Evolutionary conservation across 2,113 vertebrate genomes (phyloP).

Genomic region (Carassius carassius): DNA sequence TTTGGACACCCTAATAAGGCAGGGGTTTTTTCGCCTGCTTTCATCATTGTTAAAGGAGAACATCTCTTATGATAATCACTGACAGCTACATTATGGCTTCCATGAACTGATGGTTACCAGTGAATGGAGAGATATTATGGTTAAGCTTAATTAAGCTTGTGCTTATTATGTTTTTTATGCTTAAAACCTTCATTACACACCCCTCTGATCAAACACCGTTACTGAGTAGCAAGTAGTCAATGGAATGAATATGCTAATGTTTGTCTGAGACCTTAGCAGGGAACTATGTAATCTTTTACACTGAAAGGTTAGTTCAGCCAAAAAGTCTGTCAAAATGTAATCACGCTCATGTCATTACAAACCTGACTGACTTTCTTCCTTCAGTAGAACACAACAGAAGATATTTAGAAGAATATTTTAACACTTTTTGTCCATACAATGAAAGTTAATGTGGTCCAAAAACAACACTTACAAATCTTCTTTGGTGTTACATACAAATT

Average conservation of each 20-base stretch:
- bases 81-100: slow-evolving; percentile 51
- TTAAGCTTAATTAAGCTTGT: slow-evolving; percentile 48
- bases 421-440: neutral
- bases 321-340: neutral
- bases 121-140: slow-evolving; percentile 35
- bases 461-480: neutral
- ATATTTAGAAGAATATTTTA: neutral
- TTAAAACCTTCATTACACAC: slow-evolving; percentile 29
- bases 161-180: slow-evolving; percentile 32
- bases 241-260: slow-evolving; percentile 43
- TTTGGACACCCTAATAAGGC: slow-evolving; percentile 49
- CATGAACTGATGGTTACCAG: slow-evolving; percentile 32
- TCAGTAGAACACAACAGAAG: neutral
- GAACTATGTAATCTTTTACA: neutral
- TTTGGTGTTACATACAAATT: neutral
- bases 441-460: neutral
- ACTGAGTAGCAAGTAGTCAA: slow-evolving; percentile 41
- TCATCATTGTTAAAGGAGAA: slow-evolving; percentile 49
- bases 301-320: neutral
- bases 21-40: neutral
- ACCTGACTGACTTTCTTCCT: neutral
- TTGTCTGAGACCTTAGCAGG: slow-evolving; percentile 20
- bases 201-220: slow-evolving; percentile 32
- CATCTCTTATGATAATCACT: slow-evolving; percentile 50
- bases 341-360: neutral